Evolutionary conservation across 2,113 vertebrate species (phyloP).

Genomic region (Diadophis punctatus): DNA sequence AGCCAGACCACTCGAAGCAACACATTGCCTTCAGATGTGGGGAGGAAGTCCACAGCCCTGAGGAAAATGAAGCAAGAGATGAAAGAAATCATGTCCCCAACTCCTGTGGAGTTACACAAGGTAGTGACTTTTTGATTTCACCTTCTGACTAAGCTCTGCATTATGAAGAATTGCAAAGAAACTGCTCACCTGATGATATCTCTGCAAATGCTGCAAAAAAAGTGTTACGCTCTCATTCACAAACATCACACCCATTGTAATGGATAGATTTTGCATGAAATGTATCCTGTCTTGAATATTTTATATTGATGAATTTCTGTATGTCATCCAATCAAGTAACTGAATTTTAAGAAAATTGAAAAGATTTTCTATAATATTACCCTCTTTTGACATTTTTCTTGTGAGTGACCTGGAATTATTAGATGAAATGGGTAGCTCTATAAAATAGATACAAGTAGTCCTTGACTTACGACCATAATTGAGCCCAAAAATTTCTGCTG

Average conservation of each 20-base stretch:
- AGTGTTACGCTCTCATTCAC: neutral
- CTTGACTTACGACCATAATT: too few species aligned
- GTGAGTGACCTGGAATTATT: neutral
- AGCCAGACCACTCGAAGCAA: constrained; percentile 86
- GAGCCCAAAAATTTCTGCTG: too few species aligned
- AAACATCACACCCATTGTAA: neutral
- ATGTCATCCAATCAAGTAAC: neutral
- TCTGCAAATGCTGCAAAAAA: constrained; percentile 43
- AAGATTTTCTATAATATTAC: neutral
- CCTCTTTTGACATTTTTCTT: neutral
- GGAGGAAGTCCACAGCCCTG: constrained; percentile 87
- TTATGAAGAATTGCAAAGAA: constrained; percentile 32
- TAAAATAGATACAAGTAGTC: neutral
- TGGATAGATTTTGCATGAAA: neutral
- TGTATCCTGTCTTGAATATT: neutral
- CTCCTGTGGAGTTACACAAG: constrained; percentile 98
- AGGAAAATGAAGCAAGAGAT: constrained; percentile 96
- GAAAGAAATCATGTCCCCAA: constrained; percentile 92
- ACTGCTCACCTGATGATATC: constrained; percentile 38
- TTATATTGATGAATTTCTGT: neutral
- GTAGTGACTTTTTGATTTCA: constrained; percentile 60
- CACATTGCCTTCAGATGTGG: constrained; percentile 90
- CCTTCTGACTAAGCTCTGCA: neutral
- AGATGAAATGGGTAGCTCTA: neutral
- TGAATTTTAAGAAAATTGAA: neutral